Evolutionary conservation across 1,140 invertebrate species (phyloP), one percentile per base, ranked within the genome.

Genomic region (Lordiphosa collinella): DNA sequence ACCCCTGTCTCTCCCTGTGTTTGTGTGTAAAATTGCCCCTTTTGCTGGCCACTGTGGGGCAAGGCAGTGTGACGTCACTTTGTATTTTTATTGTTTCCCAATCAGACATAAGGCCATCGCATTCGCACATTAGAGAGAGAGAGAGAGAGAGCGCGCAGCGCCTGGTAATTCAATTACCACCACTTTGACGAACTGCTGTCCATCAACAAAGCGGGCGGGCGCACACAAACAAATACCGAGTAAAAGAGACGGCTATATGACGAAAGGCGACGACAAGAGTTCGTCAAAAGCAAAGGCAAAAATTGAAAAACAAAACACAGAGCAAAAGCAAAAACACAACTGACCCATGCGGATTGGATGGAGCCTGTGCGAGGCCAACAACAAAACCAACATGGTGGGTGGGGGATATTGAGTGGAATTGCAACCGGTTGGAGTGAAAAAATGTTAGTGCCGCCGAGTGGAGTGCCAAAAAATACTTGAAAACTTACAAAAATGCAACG

Each of bases 161-260:
- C 31, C 48, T 61, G 38, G 43, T 57, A 74, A 84, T 84, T 84
- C 78, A 85, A 85, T 84, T 84, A 85, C 69, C 73, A 86, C 73
- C 80, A 68, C 72, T 82, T 86, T 86, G 82, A 86, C 82, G 82
- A 86, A 86, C 72, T 80, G 71, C 82, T 86, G 82, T 86, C 82
- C 69, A 85, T 86, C 80, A 85, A 68, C 37, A 60, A 41, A 34
- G 50, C 36, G 47, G 55, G 25, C 29, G 48, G 40, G 29, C 37
- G 38, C n/a, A 43, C 11, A 48, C 7, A 57, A 37, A 48, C 22
- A 34, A 4, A 36, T 35, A 29, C n/a, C 37, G 49, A 41, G 60
- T 50, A 54, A 86, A 37, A 40, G 76, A 61, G 82, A 86, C 43
- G 69, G 58, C 61, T 47, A 61, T 72, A 76, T 84, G 76, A 82